These are phyloP conservation scores for Taenioides sp. DNA, from an alignment of 2,797 vertebrate genomes.

Conservation along the genomic window DNA sequence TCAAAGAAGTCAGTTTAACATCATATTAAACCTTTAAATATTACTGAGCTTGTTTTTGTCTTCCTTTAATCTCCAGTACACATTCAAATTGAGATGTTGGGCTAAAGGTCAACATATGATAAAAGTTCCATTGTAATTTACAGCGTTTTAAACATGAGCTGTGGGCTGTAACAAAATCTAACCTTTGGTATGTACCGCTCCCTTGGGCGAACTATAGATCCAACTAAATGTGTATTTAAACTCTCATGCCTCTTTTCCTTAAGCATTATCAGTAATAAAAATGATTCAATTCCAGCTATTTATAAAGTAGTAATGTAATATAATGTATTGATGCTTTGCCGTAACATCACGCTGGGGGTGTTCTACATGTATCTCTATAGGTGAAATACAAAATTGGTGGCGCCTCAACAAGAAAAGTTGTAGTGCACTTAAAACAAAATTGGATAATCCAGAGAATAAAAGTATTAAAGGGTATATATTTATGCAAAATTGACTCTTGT, in stretches of 20 bases:
- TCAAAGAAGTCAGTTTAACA: neutral
- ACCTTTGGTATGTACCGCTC: neutral
- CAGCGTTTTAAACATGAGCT: neutral
- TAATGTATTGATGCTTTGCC: too few species aligned
- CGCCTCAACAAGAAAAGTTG: too few species aligned
- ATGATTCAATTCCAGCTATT: neutral
- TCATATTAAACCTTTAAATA: neutral
- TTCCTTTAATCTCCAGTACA: neutral
- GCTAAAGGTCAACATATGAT: constrained; percentile 1
- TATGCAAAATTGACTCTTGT: too few species aligned
- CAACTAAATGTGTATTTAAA: neutral
- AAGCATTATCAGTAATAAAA: neutral
- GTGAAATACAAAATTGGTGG: too few species aligned
- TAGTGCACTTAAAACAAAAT: too few species aligned
- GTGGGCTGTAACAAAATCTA: neutral
- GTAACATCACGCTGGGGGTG: too few species aligned
- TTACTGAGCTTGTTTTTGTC: neutral
- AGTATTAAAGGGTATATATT: too few species aligned
- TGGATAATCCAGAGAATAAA: too few species aligned
- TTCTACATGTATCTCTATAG: too few species aligned
- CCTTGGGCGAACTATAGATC: neutral
- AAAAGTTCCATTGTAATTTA: neutral
- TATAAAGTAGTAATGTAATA: too few species aligned
- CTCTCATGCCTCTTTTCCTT: too few species aligned
- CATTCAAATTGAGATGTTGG: neutral